Base-by-base conservation (phyloP, 1,140 invertebrate species). In the Drosophila melanogaster region DNA sequence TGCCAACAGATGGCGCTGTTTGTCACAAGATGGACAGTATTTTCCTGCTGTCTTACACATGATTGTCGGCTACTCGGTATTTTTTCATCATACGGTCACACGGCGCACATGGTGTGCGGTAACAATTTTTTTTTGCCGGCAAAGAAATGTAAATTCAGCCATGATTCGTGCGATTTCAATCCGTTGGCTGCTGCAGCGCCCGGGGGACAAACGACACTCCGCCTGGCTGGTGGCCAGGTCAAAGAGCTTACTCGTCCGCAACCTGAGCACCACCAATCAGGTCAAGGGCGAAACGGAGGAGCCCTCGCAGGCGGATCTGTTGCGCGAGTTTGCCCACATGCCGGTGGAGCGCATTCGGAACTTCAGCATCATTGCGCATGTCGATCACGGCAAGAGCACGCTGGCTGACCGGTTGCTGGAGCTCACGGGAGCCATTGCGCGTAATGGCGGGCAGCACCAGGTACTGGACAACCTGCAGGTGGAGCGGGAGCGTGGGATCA, bases 341-440 rank as follows among this genome's bases (percentile, higher is more conserved):
- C 95, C 96, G 4, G 87, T 95, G 49, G 95, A 96, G 65, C 94
- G 94, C 67, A 98, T 98, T 35, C 93, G 98, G 41, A 99, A 99
- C 92, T 99, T 99, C 89, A 96, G 97, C 92, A 99, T 99, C 75
- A 97, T 99, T 44, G 98, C 98, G 37, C 98, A 99, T 93, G 96
- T 99, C 14, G 98, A 99, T 93, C 98, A 99, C 94, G 98, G 98
- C 0, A 99, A 99, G 93, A 98, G 97, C 91, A 99, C 98, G 7
- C 92, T 99, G 65, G 97, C 98, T 1, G 98, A 99, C 93, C 93
- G 98, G 61, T 92, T 99, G 5, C 91, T 99, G 14, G 98, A 99
- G 94, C 92, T 97, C 47, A 98, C 98, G 46, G 97, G 97, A 24
- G 96, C 96, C 0, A 96, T 98, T 57, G 94, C 95, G 79, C 93